A percentile compares a stretch with the other conserved stretches of the same genome.
Conservation (phyloP, 2,113 vertebrate species). For the Sylvicapra grimmia region DNA sequence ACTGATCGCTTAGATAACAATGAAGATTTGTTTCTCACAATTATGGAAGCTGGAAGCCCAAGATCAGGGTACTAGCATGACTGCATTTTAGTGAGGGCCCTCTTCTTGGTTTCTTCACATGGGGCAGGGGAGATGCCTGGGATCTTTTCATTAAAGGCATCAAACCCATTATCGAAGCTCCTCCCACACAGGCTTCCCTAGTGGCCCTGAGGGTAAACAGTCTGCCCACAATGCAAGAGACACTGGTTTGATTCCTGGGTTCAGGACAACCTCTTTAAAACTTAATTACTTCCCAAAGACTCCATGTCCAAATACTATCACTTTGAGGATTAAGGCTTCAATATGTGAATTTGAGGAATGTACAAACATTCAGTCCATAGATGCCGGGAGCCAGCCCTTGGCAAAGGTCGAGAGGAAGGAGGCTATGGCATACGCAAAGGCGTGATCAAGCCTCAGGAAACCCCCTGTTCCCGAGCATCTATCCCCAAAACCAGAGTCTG, state of each 20-base stretch:
- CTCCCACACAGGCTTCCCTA: neutral
- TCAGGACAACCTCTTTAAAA: neutral
- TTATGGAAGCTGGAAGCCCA: neutral
- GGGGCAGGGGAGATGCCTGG: neutral
- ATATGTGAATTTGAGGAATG: neutral
- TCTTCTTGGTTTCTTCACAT: neutral
- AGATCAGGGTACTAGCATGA: neutral
- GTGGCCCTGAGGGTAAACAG: neutral
- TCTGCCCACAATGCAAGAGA: neutral
- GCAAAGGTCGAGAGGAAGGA: no score
- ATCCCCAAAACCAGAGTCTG: no score
- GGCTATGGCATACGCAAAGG: no score
- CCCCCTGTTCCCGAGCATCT: no score
- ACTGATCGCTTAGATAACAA: neutral
- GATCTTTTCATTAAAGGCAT: neutral
- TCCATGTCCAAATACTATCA: no score
- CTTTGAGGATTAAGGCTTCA: neutral
- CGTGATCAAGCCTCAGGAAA: no score
- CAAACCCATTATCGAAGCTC: neutral
- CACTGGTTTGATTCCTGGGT: neutral
- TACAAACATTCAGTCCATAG: neutral
- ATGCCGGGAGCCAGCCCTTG: no score
- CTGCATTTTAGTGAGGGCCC: neutral
- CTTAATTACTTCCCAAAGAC: neutral
- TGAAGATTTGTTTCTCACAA: neutral